phyloP scores from a whole-genome alignment of 2,797 vertebrate genomes.

The Melanotaenia pygmaea region DNA sequence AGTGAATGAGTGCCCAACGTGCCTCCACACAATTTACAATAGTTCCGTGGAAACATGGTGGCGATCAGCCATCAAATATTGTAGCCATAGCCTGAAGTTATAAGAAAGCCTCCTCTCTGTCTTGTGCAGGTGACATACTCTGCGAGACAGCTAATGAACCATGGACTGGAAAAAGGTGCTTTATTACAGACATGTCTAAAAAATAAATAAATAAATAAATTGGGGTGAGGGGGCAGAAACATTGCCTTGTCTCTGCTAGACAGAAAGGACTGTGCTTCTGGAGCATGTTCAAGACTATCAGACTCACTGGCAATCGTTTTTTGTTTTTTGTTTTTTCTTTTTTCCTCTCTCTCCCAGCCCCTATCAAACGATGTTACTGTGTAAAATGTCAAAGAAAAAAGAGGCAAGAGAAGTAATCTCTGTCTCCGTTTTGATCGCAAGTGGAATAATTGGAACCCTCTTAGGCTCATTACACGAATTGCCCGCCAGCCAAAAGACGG shows the following conservation, averaged over 20 bases:
- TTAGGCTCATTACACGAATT: constrained; percentile 83
- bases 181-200: constrained; percentile 84
- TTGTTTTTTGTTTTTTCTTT: constrained; percentile 11
- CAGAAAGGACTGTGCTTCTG: constrained; percentile 50
- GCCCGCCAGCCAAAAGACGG: constrained; percentile 80
- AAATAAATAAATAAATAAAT: constrained; percentile 78
- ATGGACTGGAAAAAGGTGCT: constrained; percentile 77
- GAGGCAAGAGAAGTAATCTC: constrained; percentile 78
- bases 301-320: constrained; percentile 44
- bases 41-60: constrained; percentile 57
- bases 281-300: constrained; percentile 86
- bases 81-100: constrained; percentile 56
- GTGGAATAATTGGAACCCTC: constrained; percentile 85
- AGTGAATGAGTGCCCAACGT: constrained; percentile 50
- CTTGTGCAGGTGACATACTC: constrained; percentile 67
- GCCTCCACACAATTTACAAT: constrained; percentile 56
- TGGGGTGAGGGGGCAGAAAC: constrained; percentile 53
- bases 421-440: constrained; percentile 81
- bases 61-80: constrained; percentile 60
- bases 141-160: constrained; percentile 73
- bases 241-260: constrained; percentile 50
- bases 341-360: constrained; percentile 54
- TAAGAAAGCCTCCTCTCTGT: constrained; percentile 57
- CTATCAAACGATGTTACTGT: constrained; percentile 82
- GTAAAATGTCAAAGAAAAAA: constrained; percentile 80